Evolutionary conservation across 2,113 vertebrate genomes (phyloP).

Genomic region (Podocnemis expansa): DNA sequence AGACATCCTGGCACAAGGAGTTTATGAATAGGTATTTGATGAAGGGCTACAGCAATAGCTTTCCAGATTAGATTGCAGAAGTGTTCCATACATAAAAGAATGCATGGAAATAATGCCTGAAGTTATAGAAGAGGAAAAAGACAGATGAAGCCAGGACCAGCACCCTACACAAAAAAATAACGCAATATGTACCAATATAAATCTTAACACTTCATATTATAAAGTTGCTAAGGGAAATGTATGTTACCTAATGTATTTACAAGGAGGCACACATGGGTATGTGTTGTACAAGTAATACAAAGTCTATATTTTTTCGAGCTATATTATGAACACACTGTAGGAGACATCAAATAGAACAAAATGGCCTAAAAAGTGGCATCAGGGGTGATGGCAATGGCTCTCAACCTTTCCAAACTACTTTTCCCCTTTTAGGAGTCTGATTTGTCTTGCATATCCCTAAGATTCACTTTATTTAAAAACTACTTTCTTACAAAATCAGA

Average conservation of each 20-base stretch:
- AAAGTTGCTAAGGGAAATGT: not conserved
- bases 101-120: not conserved
- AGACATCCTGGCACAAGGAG: not conserved
- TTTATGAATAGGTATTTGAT: not conserved
- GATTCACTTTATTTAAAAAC: too few relatives aligned
- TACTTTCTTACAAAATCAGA: too few relatives aligned
- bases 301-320: not conserved
- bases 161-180: not conserved
- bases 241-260: not conserved
- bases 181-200: not conserved
- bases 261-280: not conserved
- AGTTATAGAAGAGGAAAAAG: not conserved
- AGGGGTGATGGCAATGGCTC: not conserved
- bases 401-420: too few relatives aligned
- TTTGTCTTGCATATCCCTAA: too few relatives aligned
- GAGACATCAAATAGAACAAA: not conserved
- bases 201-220: not conserved
- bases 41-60: not conserved
- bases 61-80: not conserved
- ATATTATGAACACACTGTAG: fast-evolving
- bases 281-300: not conserved
- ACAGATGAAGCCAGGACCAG: not conserved
- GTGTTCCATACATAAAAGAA: not conserved
- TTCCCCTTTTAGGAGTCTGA: too few relatives aligned
- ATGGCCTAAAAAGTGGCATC: not conserved